A percentile compares a stretch with the other conserved stretches of the same genome.
phyloP scores from a whole-genome alignment of 2,888 invertebrate species.

The Idaea biselata region DNA sequence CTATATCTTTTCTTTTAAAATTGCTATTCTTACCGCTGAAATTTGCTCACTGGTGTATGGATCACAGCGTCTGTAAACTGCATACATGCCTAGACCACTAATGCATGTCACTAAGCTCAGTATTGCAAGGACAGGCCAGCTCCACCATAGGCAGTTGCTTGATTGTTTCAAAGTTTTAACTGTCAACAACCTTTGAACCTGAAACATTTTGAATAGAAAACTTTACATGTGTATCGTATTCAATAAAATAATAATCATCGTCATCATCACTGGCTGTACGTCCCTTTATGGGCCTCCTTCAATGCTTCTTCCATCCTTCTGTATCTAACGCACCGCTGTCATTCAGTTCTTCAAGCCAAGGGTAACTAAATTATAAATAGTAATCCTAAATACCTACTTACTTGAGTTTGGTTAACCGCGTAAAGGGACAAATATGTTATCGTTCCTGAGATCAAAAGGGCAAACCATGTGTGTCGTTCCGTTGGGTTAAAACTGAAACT shows the following conservation, averaged over 20 bases:
- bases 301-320: background rate
- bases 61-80: constrained; percentile 90
- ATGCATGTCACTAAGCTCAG: constrained; percentile 88
- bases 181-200: constrained; percentile 86
- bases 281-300: too few relatives aligned
- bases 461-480: constrained; percentile 90
- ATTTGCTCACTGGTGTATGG: constrained; percentile 84
- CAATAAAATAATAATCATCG: background rate
- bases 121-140: constrained; percentile 87
- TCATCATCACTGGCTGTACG: too few relatives aligned
- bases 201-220: constrained; percentile 12
- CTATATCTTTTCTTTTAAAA: background rate
- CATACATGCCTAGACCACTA: constrained; percentile 91
- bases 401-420: constrained; percentile 91
- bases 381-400: constrained; percentile 24
- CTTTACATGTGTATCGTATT: background rate
- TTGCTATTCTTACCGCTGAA: constrained; percentile 56
- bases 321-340: too few relatives aligned
- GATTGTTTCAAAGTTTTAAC: constrained; percentile 85
- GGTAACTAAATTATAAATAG: too few relatives aligned
- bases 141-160: constrained; percentile 87
- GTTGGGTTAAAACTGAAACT: constrained; percentile 90
- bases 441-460: constrained; percentile 87
- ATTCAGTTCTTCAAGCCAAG: too few relatives aligned
- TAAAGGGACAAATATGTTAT: constrained; percentile 90